These are phyloP conservation scores for Xyliphius kryptos DNA, from an alignment of 2,113 vertebrate genomes.

Conservation along the genomic window DNA sequence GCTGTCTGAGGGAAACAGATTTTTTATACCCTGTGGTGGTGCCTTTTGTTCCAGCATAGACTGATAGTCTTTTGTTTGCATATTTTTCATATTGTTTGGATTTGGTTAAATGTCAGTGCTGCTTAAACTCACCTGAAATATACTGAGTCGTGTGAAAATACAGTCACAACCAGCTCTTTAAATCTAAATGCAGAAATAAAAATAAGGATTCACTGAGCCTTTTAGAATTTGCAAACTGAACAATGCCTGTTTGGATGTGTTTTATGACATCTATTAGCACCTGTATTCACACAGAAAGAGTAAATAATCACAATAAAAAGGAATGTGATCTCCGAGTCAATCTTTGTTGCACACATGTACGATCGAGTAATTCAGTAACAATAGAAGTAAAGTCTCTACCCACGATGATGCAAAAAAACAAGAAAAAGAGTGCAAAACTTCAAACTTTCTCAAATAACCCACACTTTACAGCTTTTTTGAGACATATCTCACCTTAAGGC, in stretches of 20 bases:
- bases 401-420: too few relatives aligned
- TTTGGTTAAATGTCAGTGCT: slow-evolving; percentile 20
- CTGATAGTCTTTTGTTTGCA: slow-evolving; percentile 21
- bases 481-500: too few relatives aligned
- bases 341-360: too few relatives aligned
- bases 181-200: background rate
- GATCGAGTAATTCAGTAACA: too few relatives aligned
- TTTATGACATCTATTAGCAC: background rate
- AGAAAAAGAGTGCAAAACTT: too few relatives aligned
- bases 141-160: background rate
- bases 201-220: background rate
- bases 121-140: background rate
- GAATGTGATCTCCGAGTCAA: too few relatives aligned
- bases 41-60: slow-evolving; percentile 12
- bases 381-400: too few relatives aligned
- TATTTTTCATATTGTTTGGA: slow-evolving; percentile 38
- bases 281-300: too few relatives aligned
- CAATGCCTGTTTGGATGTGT: too few relatives aligned
- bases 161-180: background rate
- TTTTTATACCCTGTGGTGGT: slow-evolving; percentile 8
- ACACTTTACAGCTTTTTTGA: too few relatives aligned
- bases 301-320: too few relatives aligned
- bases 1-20: background rate
- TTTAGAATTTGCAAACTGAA: background rate
- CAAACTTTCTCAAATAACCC: too few relatives aligned